Conservation (phyloP, 2,888 invertebrate species). For the Malthinus seriepunctatus region DNA sequence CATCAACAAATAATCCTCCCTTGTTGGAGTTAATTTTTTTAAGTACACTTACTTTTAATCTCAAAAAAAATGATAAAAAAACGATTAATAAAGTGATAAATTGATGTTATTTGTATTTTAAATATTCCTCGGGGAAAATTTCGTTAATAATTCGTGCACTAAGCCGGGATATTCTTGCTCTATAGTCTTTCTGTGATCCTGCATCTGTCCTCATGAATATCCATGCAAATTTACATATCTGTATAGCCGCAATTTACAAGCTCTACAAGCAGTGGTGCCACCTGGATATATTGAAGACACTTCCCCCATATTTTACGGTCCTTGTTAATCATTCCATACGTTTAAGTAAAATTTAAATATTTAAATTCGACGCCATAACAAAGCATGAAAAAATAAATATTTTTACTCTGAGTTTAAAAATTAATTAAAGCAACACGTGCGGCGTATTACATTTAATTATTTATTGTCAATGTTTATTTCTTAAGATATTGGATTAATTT, state of each 20-base stretch:
- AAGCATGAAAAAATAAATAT: not conserved
- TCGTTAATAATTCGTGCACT: constrained; percentile 22
- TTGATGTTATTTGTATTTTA: constrained; percentile 18
- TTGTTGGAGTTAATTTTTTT: no score
- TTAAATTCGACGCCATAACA: constrained; percentile 15
- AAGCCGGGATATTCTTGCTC: constrained; percentile 25
- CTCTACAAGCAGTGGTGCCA: constrained; percentile 39
- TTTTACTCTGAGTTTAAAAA: constrained; percentile 9
- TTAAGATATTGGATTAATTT: constrained; percentile 32
- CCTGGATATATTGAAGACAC: constrained; percentile 38
- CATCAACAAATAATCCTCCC: no score
- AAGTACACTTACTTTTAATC: no score
- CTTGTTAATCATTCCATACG: constrained; percentile 30
- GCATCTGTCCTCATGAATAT: constrained; percentile 41
- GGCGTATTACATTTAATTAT: constrained; percentile 33
- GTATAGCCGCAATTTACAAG: constrained; percentile 46
- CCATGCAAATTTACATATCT: constrained; percentile 45
- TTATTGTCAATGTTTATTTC: constrained; percentile 30
- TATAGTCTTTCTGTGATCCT: constrained; percentile 27
- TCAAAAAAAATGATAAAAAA: no score
- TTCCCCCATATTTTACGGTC: constrained; percentile 28
- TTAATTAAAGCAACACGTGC: constrained; percentile 28
- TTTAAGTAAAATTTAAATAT: constrained; percentile 26
- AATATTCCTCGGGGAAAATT: constrained; percentile 16
- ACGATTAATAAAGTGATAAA: not conserved